These are phyloP conservation scores for Corythaeola cristata DNA, from an alignment of 2,113 vertebrate species.

Conservation along the genomic window DNA sequence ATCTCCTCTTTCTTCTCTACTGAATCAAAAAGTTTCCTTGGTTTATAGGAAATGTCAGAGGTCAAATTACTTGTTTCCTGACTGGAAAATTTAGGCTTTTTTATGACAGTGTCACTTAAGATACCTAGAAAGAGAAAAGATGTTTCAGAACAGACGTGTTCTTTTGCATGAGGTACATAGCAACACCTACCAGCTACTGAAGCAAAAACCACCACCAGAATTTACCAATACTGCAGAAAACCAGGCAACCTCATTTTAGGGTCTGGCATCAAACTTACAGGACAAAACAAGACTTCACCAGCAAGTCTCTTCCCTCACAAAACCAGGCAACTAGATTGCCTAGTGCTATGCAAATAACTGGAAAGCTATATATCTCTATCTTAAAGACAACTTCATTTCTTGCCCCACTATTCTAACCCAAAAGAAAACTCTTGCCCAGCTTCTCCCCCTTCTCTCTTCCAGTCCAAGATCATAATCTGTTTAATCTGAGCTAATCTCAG, in stretches of 20 bases:
- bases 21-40: not conserved
- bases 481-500: not conserved
- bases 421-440: not conserved
- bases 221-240: not conserved
- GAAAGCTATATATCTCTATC: not conserved
- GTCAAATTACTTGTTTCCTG: not conserved
- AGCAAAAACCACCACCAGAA: not conserved
- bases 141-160: not conserved
- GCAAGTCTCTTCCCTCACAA: not conserved
- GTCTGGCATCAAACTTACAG: not conserved
- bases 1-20: not conserved
- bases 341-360: not conserved
- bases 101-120: not conserved
- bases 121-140: constrained; percentile 5
- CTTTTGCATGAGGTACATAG: not conserved
- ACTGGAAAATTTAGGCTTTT: constrained; percentile 36
- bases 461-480: not conserved
- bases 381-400: not conserved
- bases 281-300: not conserved
- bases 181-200: not conserved
- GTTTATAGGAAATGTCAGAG: not conserved
- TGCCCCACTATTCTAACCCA: not conserved
- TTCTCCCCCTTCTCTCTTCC: not conserved
- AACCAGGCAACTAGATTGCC: not conserved
- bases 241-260: not conserved